Conservation (phyloP, 1,140 invertebrate species). For the Drosophila ironensis region DNA sequence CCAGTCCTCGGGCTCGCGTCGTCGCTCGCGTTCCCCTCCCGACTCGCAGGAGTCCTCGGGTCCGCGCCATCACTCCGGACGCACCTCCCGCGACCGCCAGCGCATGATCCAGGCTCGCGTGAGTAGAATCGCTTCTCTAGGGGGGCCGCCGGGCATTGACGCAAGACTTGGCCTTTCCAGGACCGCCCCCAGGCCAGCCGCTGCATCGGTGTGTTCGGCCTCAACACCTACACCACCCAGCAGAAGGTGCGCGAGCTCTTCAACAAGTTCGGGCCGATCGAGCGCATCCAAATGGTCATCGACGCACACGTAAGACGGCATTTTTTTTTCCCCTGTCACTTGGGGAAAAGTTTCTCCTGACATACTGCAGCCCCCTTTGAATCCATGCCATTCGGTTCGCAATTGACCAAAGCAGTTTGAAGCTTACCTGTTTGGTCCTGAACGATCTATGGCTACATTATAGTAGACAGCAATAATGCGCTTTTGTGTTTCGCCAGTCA, state of each 20-base stretch:
- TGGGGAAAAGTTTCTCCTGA: too few relatives aligned
- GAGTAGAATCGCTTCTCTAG: constrained; percentile 3
- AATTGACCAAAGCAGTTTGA: background rate
- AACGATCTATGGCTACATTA: constrained; percentile 45
- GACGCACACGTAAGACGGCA: constrained; percentile 92
- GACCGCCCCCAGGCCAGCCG: constrained; percentile 94
- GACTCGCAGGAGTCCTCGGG: background rate
- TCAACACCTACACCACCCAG: constrained; percentile 96
- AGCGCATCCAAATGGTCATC: constrained; percentile 97
- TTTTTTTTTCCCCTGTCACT: too few relatives aligned
- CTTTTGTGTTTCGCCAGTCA: constrained; percentile 36
- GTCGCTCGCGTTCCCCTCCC: constrained; percentile 26
- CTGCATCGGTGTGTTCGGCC: constrained; percentile 96
- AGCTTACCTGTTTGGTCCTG: constrained; percentile 3
- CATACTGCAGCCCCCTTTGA: too few relatives aligned
- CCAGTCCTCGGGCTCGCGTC: constrained; percentile 18
- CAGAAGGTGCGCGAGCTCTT: constrained; percentile 96
- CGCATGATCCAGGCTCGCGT: constrained; percentile 48
- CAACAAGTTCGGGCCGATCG: constrained; percentile 94
- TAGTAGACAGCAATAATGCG: constrained; percentile 57
- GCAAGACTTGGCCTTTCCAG: constrained; percentile 33
- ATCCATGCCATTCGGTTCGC: too few relatives aligned
- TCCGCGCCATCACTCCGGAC: constrained; percentile 29
- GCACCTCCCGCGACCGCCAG: constrained; percentile 36
- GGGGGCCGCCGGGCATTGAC: background rate